Evolutionary conservation across 2,113 vertebrate species (phyloP).

Genomic region (Pagrus major): DNA sequence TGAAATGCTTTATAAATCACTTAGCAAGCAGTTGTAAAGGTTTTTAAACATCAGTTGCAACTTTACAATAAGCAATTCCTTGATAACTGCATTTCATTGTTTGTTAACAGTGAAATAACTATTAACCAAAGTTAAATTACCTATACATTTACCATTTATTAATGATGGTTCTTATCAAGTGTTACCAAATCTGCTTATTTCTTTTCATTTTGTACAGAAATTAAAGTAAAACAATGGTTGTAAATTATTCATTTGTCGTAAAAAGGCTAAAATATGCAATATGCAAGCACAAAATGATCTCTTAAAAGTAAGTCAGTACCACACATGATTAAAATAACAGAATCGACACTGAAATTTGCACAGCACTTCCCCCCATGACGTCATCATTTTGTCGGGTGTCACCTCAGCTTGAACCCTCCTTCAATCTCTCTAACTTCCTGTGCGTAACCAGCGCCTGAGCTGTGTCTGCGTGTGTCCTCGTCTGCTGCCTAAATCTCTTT

Average conservation of each 20-base stretch:
- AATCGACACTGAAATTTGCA: not conserved
- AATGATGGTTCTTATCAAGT: too few relatives aligned
- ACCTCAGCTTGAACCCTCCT: conserved; percentile 42
- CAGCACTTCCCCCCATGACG: not conserved
- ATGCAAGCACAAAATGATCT: not conserved
- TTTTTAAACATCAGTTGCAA: not conserved
- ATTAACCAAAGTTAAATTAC: too few relatives aligned
- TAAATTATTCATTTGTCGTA: not conserved
- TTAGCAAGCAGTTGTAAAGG: not conserved
- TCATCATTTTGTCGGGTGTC: conserved; percentile 63
- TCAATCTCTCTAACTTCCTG: conserved; percentile 35
- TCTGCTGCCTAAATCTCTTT: conserved; percentile 29
- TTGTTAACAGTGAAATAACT: too few relatives aligned
- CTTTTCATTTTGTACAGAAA: not conserved
- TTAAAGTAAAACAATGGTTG: not conserved
- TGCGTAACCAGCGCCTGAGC: conserved; percentile 24
- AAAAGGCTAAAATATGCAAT: not conserved
- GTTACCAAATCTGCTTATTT: not conserved
- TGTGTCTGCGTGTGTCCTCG: conserved; percentile 22
- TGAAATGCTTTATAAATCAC: not conserved
- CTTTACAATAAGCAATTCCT: too few relatives aligned
- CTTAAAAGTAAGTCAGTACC: not conserved
- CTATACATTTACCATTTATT: too few relatives aligned
- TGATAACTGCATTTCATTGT: too few relatives aligned
- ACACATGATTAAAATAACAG: not conserved